Evolutionary conservation across 2,888 invertebrate species (phyloP).

Genomic region (Pantelozetes paolii): DNA sequence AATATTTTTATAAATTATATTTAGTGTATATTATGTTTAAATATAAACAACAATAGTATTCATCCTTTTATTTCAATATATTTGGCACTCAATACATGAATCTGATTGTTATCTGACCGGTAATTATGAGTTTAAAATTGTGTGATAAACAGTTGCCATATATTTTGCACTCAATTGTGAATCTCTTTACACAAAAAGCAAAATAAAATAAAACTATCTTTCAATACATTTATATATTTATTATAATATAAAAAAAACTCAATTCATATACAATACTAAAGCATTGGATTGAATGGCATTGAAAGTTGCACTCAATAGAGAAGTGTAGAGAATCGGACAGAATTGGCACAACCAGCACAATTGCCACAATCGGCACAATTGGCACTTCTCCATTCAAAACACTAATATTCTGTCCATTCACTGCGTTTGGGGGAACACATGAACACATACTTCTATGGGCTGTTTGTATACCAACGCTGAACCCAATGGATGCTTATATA

Average conservation of each 20-base stretch:
- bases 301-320: conserved; percentile 12
- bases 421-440: neutral
- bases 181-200: neutral
- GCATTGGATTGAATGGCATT: conserved; percentile 20
- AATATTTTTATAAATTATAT: no score
- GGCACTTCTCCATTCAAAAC: conserved; percentile 29
- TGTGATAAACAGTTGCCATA: conserved; percentile 22
- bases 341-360: neutral
- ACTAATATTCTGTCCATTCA: conserved; percentile 25
- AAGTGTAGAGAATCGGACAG: neutral
- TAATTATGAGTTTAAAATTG: conserved; percentile 21
- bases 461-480: conserved; percentile 23
- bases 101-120: conserved; percentile 28
- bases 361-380: conserved; percentile 10
- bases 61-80: neutral
- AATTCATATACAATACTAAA: conserved; percentile 12
- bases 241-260: conserved; percentile 30
- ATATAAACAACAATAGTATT: neutral
- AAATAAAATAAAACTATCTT: conserved; percentile 8
- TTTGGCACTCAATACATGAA: conserved; percentile 15
- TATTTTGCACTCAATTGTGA: conserved; percentile 23
- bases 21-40: no score
- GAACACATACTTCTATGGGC: conserved; percentile 27
- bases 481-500: conserved; percentile 15
- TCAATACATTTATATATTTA: no score